These are phyloP conservation scores for Hiodon tergisus DNA, from an alignment of 2,113 vertebrate species.

Conservation along the genomic window DNA sequence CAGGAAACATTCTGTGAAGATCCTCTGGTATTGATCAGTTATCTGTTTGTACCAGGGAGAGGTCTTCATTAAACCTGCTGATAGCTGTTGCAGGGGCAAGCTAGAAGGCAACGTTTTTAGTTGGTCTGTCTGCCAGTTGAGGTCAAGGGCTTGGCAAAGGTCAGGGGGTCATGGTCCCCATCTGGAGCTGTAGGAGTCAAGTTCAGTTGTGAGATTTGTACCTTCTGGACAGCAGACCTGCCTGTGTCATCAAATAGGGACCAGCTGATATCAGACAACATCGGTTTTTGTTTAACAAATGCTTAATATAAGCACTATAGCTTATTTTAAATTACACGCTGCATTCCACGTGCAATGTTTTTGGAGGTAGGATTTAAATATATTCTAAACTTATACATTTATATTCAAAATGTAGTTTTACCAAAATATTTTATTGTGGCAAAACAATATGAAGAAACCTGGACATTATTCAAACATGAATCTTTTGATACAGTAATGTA, in stretches of 20 bases:
- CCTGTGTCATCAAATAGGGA: constrained; percentile 57
- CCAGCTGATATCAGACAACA: constrained; percentile 41
- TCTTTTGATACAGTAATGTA: too few relatives aligned
- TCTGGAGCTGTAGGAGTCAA: constrained; percentile 63
- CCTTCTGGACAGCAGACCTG: constrained; percentile 59
- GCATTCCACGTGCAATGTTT: too few relatives aligned
- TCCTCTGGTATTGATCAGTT: constrained; percentile 58
- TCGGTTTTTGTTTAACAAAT: background rate
- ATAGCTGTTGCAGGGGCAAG: constrained; percentile 37
- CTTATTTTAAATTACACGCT: too few relatives aligned
- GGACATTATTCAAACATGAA: too few relatives aligned
- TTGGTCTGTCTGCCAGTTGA: constrained; percentile 6
- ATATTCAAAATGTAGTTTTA: too few relatives aligned
- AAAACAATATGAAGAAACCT: too few relatives aligned
- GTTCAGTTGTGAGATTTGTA: constrained; percentile 61
- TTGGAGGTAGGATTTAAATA: too few relatives aligned
- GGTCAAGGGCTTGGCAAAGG: constrained; percentile 56
- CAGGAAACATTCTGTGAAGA: constrained; percentile 61
- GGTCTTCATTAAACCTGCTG: constrained; percentile 53
- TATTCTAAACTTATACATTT: too few relatives aligned
- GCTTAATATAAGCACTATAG: too few relatives aligned
- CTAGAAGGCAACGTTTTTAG: constrained; percentile 26
- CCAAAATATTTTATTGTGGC: too few relatives aligned
- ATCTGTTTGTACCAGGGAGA: constrained; percentile 53
- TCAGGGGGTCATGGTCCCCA: constrained; percentile 54